A percentile compares a stretch with the other conserved stretches of the same genome.
Conservation (phyloP, 1,140 invertebrate species). For the Araneus ventricosus region DNA sequence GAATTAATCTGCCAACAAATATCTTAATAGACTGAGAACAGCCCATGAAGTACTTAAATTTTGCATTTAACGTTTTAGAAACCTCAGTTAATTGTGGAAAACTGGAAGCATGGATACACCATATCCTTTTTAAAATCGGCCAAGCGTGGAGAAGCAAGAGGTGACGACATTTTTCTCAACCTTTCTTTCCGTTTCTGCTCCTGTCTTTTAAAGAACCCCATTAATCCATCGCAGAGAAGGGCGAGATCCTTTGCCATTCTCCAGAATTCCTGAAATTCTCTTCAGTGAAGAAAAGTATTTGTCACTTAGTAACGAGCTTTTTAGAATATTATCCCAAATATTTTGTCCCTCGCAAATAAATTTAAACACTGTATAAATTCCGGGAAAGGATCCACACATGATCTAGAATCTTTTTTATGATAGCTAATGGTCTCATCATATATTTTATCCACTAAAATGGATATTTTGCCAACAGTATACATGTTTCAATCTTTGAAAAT, state of each 20-base stretch:
- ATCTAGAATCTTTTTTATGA: not conserved
- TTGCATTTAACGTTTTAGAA: too few species aligned
- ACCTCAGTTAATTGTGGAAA: too few species aligned
- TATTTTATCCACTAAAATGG: too few species aligned
- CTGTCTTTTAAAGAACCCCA: constrained; percentile 20
- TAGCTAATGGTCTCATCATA: not conserved
- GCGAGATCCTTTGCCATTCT: constrained; percentile 18
- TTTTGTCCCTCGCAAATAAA: not conserved
- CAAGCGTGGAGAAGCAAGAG: not conserved
- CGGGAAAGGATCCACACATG: not conserved
- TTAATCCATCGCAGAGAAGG: constrained; percentile 30
- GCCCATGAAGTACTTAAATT: too few species aligned
- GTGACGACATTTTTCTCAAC: not conserved
- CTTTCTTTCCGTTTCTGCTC: not conserved
- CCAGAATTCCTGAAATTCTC: constrained; percentile 57
- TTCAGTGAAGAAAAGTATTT: constrained; percentile 58
- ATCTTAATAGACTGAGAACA: too few species aligned
- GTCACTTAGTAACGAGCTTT: constrained; percentile 59
- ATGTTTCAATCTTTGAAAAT: too few species aligned
- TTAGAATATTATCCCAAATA: constrained; percentile 40
- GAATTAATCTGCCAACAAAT: too few species aligned
- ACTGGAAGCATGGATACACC: too few species aligned
- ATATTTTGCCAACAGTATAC: too few species aligned
- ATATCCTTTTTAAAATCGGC: not conserved
- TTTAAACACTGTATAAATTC: not conserved